Evolutionary conservation across 1,140 invertebrate genomes (phyloP).

Genomic region (Akabosia matsudoensis): DNA sequence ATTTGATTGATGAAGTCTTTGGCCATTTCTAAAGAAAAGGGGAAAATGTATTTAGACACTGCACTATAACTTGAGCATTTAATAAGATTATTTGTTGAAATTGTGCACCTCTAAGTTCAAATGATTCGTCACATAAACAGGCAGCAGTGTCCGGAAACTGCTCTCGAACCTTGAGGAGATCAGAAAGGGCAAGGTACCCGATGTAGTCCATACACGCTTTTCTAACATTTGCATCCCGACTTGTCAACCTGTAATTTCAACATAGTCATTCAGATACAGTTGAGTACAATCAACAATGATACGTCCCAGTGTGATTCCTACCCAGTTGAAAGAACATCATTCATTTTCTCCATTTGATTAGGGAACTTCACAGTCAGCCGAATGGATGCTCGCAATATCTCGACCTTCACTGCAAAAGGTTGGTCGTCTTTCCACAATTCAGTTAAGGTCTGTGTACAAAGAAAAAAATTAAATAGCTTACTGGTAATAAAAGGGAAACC

Average conservation of each 20-base stretch:
- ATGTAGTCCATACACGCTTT: conserved; percentile 41
- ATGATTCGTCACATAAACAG: conserved; percentile 28
- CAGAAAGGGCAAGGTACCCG: conserved; percentile 33
- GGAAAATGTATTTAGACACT: background rate
- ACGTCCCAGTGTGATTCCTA: background rate
- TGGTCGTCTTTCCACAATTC: conserved; percentile 31
- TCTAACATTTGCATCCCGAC: conserved; percentile 14
- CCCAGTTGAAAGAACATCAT: conserved; percentile 9
- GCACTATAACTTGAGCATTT: no score
- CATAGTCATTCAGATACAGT: no score
- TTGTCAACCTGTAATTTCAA: conserved; percentile 6
- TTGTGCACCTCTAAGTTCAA: conserved; percentile 31
- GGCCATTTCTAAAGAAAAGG: conserved; percentile 34
- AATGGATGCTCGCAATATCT: conserved; percentile 34
- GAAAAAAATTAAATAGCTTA: no score
- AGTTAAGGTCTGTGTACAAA: conserved; percentile 27
- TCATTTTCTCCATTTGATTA: conserved; percentile 45
- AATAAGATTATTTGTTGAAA: background rate
- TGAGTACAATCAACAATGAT: no score
- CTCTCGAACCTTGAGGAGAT: conserved; percentile 39
- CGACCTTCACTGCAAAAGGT: conserved; percentile 32
- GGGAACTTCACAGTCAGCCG: conserved; percentile 35
- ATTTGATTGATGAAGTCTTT: conserved; percentile 38
- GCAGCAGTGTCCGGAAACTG: conserved; percentile 32
- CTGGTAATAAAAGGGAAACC: background rate